These are phyloP conservation scores for Drosophila paracracens DNA, from an alignment of 2,888 invertebrate species.

Conservation along the genomic window DNA sequence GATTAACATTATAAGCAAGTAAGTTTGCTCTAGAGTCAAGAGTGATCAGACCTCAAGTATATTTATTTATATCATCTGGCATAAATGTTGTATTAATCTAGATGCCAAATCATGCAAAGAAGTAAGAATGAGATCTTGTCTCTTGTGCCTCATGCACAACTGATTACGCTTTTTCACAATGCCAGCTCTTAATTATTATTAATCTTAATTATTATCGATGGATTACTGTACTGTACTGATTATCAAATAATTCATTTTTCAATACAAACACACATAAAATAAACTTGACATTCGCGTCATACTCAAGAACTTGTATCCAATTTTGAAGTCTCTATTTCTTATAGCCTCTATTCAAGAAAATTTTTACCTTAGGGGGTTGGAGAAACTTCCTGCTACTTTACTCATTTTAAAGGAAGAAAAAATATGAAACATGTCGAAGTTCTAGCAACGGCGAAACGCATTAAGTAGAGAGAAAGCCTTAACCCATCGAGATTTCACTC, in stretches of 20 bases:
- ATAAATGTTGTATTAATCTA: neutral
- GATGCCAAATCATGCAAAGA: neutral
- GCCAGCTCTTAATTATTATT: neutral
- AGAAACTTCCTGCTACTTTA: neutral
- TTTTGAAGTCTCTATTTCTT: neutral
- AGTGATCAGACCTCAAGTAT: neutral
- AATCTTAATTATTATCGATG: neutral
- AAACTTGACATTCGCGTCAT: neutral
- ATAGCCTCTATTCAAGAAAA: neutral
- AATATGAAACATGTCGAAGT: neutral
- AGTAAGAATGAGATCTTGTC: neutral
- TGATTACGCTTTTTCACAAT: neutral
- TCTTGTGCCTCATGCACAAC: too few relatives aligned
- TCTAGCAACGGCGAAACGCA: neutral
- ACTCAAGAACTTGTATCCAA: neutral
- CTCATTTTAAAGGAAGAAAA: neutral
- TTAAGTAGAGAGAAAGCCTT: neutral
- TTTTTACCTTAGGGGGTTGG: neutral
- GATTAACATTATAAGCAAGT: constrained; percentile 21
- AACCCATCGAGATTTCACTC: neutral
- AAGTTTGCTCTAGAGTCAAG: neutral
- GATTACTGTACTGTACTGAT: too few relatives aligned
- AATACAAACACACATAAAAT: neutral
- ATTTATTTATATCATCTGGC: neutral
- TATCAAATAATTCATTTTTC: neutral